phyloP scores from a whole-genome alignment of 2,113 vertebrate species.

The Lagopus leucura region DNA sequence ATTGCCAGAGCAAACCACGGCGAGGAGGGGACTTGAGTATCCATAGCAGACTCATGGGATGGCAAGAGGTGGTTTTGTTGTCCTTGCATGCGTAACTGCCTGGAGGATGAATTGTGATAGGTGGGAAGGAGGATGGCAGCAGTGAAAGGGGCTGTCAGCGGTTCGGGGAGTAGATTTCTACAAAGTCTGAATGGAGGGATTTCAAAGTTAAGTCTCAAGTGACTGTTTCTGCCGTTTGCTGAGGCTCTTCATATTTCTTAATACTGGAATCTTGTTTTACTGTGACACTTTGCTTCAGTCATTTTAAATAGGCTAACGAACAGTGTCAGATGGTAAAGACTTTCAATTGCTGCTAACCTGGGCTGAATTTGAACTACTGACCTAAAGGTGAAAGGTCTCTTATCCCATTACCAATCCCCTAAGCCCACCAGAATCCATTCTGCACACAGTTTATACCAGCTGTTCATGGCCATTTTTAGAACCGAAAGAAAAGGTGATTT shows the following conservation, averaged over 20 bases:
- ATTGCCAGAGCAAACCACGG: not conserved
- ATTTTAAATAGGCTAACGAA: constrained; percentile 49
- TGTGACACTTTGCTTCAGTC: constrained; percentile 54
- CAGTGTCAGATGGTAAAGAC: constrained; percentile 66
- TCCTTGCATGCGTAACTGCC: rapidly evolving
- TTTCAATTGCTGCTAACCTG: constrained; percentile 71
- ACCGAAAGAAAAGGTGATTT: constrained; percentile 64
- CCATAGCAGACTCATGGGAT: not conserved
- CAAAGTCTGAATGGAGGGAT: not conserved
- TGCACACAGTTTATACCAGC: constrained; percentile 68
- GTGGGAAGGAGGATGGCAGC: not conserved
- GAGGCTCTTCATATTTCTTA: constrained; percentile 43
- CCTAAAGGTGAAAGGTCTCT: constrained; percentile 73
- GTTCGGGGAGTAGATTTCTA: not conserved
- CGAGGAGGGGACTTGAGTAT: not conserved
- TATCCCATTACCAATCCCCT: constrained; percentile 67
- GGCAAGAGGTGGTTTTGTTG: not conserved
- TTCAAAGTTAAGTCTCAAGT: constrained; percentile 4
- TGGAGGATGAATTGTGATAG: not conserved
- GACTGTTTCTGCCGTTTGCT: not conserved
- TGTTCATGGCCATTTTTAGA: constrained; percentile 61
- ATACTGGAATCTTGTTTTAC: constrained; percentile 39
- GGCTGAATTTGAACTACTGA: constrained; percentile 67
- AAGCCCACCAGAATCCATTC: constrained; percentile 66
- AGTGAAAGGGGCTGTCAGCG: not conserved